A percentile compares a stretch with the other conserved stretches of the same genome.
Conservation (phyloP, 2,113 vertebrate genomes). For the Hippocampus zosterae region DNA sequence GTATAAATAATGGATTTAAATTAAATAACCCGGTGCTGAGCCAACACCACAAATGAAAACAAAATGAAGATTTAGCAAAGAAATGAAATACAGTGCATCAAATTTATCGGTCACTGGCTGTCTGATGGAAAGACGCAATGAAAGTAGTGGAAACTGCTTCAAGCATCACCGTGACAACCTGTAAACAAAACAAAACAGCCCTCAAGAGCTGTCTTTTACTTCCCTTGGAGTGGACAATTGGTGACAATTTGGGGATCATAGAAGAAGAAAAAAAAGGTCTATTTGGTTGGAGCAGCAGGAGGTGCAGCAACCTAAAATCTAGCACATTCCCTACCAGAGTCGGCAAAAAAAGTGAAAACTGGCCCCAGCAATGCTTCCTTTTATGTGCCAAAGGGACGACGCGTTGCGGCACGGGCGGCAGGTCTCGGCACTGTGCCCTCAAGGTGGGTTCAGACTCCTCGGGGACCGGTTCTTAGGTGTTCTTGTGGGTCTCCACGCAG, state of each 20-base stretch:
- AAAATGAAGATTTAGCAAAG: slow-evolving; percentile 33
- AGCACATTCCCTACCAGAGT: slow-evolving; percentile 5
- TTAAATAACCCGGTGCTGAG: slow-evolving; percentile 65
- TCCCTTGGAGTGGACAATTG: background rate
- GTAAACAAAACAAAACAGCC: slow-evolving; percentile 36
- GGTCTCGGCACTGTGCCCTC: background rate
- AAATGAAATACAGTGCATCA: slow-evolving; percentile 72
- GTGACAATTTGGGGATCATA: background rate
- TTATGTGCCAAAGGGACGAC: slow-evolving; percentile 11
- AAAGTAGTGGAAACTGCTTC: background rate
- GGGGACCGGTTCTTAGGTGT: slow-evolving; percentile 10
- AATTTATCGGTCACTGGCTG: slow-evolving; percentile 48
- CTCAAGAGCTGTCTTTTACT: slow-evolving; percentile 5
- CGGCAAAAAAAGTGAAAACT: background rate
- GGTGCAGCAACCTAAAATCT: slow-evolving; percentile 14
- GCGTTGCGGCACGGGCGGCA: background rate
- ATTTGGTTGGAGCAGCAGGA: background rate
- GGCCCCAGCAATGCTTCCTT: background rate
- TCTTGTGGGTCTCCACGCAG: slow-evolving; percentile 84
- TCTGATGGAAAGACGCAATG: slow-evolving; percentile 2
- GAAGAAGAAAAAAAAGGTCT: background rate
- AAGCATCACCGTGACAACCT: slow-evolving; percentile 24
- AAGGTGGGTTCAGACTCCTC: background rate
- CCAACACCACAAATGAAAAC: slow-evolving; percentile 22
- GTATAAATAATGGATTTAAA: slow-evolving; percentile 77